Conservation (phyloP, 2,888 invertebrate species). For the Phasia obesa region DNA sequence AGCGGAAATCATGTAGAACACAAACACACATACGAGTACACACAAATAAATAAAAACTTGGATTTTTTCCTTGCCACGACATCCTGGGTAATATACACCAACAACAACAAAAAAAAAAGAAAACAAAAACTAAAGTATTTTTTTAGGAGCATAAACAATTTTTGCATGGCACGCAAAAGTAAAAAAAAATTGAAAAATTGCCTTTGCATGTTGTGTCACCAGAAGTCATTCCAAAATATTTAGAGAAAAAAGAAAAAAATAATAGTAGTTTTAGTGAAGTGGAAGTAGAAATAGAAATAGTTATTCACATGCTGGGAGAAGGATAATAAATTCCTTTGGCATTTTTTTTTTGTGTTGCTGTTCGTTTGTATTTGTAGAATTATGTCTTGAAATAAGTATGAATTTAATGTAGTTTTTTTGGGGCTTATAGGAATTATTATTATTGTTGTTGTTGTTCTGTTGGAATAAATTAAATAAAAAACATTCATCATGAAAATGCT, state of each 20-base stretch:
- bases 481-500: constrained; percentile 48
- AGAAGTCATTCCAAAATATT: constrained; percentile 57
- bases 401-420: constrained; percentile 64
- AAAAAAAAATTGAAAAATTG: constrained; percentile 77
- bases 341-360: constrained; percentile 12
- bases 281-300: constrained; percentile 27
- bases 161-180: constrained; percentile 68
- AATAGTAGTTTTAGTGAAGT: constrained; percentile 7
- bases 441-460: constrained; percentile 30
- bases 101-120: neutral
- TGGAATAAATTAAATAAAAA: constrained; percentile 10
- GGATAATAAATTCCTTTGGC: constrained; percentile 42
- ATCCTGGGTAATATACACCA: constrained; percentile 55
- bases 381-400: constrained; percentile 53
- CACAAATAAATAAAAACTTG: constrained; percentile 72
- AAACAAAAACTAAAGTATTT: constrained; percentile 17
- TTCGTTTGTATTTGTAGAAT: neutral
- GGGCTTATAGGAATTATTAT: constrained; percentile 43
- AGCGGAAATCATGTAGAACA: constrained; percentile 79
- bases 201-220: constrained; percentile 76
- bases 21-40: constrained; percentile 75
- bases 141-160: constrained; percentile 35
- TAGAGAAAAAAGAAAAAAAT: neutral
- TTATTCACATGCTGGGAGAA: constrained; percentile 5
- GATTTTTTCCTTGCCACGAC: constrained; percentile 33